Evolutionary conservation across 2,888 invertebrate genomes (phyloP), one percentile per base, ranked within the genome.

Genomic region (Hyposoter didymator): DNA sequence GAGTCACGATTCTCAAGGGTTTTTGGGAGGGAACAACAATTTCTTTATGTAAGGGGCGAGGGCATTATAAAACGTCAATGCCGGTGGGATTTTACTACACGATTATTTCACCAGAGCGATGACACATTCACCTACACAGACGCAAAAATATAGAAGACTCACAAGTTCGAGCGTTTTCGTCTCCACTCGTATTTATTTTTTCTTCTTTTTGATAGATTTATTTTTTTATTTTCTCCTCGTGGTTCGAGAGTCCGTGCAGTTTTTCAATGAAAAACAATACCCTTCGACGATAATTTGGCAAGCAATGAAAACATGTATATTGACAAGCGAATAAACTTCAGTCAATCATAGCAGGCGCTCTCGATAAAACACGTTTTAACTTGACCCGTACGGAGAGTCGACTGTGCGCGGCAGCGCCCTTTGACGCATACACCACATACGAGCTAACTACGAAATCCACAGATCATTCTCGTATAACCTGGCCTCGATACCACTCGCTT

Each of bases 361-460:
- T 62, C 55, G 78, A 72, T 90, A 86, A 72, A 28, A 73, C 89
- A 90, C 90, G 89, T 87, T 88, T 89, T 88, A 87, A 88, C 90
- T 89, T 55, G 89, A 90, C 88, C 89, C 88, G 85, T 88, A 78
- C 87, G 87, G 87, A 84, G 89, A 87, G 85, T 78, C 82, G 78
- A 88, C 89, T 91, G 90, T 89, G 90, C 89, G 93, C 90, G 92
- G 88, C 92, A 93, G 92, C 92, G 92, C 93, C 92, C 93, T 92
- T 91, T 90, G 89, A 90, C 89, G 89, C 88, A 76, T 90, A 90
- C 84, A 90, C 86, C 88, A 69, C 78, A 66, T 89, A 88, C 88
- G 87, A 45, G 83, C 49, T 88, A 90, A 90, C 82, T 88, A 66
- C 59, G 49, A 10, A 66, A 59, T 39, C 35, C 14, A 45, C 39